These are phyloP conservation scores for Rhynchonycteris naso DNA, from an alignment of 2,797 vertebrate species.

Conservation along the genomic window DNA sequence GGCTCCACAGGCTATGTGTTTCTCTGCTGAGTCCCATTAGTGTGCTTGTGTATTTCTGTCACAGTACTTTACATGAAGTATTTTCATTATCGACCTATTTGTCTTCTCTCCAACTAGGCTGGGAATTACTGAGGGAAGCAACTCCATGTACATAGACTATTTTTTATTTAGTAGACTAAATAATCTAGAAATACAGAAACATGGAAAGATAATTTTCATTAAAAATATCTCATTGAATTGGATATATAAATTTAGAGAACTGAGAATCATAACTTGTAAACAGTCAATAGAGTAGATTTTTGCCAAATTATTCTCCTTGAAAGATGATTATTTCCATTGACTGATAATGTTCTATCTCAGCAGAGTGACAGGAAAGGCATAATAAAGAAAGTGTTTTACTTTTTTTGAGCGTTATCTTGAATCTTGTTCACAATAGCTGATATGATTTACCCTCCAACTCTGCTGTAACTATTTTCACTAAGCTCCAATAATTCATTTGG, in stretches of 20 bases:
- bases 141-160: neutral
- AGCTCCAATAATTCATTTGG: conserved; percentile 80
- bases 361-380: conserved; percentile 41
- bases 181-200: neutral
- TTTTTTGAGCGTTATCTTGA: conserved; percentile 76
- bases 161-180: neutral
- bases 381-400: conserved; percentile 70
- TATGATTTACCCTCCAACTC: conserved; percentile 82
- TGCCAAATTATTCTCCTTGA: neutral
- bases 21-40: neutral
- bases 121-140: neutral
- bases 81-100: neutral
- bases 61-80: neutral
- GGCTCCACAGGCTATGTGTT: fast-evolving
- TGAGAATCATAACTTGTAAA: neutral
- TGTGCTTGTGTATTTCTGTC: neutral
- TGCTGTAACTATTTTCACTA: conserved; percentile 78
- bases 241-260: neutral
- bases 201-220: neutral
- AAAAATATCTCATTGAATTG: neutral
- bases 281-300: neutral
- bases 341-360: neutral
- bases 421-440: conserved; percentile 79
- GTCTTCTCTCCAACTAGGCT: neutral
- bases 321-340: neutral